Conservation (phyloP, 1,140 invertebrate species). For the Asbolus verrucosus region DNA sequence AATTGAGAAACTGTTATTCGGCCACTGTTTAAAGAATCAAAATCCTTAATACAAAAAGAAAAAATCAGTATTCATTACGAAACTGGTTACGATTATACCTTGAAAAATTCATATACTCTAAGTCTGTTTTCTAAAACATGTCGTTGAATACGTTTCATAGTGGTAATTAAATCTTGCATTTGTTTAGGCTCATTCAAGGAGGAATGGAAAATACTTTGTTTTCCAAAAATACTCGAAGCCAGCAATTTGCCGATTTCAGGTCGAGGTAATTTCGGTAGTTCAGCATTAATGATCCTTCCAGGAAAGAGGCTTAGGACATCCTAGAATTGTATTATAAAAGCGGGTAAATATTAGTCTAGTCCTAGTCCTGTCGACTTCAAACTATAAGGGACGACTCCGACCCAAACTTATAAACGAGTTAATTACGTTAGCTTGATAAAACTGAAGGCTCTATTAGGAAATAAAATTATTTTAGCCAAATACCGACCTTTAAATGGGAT, state of each 20-base stretch:
- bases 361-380: too few species aligned
- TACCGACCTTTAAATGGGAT: too few species aligned
- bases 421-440: too few species aligned
- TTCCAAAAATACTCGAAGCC: slow-evolving; percentile 68
- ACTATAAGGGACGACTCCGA: too few species aligned
- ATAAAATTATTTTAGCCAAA: too few species aligned
- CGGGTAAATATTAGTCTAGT: too few species aligned
- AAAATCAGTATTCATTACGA: too few species aligned
- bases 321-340: slow-evolving; percentile 61
- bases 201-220: slow-evolving; percentile 71
- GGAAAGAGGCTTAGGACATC: slow-evolving; percentile 69
- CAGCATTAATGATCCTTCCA: slow-evolving; percentile 74
- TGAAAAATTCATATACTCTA: slow-evolving; percentile 73
- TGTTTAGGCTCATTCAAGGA: slow-evolving; percentile 65
- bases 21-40: slow-evolving; percentile 73
- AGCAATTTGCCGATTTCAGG: slow-evolving; percentile 72
- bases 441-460: too few species aligned
- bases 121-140: slow-evolving; percentile 73
- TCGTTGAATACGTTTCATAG: slow-evolving; percentile 70
- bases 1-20: slow-evolving; percentile 75
- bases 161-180: slow-evolving; percentile 63
- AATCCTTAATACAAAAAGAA: slow-evolving; percentile 67
- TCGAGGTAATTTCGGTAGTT: slow-evolving; percentile 73
- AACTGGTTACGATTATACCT: slow-evolving; percentile 62
- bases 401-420: too few species aligned